phyloP scores from a whole-genome alignment of 1,140 invertebrate genomes.

The Lamellibrachia luymesi region DNA sequence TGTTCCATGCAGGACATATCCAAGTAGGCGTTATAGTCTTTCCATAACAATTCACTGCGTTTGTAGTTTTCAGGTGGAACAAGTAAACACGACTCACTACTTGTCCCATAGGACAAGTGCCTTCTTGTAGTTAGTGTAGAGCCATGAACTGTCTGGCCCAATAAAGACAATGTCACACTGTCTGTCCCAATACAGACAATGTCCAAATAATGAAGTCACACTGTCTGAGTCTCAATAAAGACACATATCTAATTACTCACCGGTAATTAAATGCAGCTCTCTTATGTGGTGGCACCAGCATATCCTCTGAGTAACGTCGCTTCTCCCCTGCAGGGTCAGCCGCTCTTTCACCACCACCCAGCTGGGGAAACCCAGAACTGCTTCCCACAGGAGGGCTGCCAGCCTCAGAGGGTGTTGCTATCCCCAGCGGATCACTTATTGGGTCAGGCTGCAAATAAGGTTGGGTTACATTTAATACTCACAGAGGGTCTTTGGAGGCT shows the following conservation, averaged over 20 bases:
- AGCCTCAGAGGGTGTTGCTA: not conserved
- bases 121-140: too few species aligned
- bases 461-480: not conserved
- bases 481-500: too few species aligned
- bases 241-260: slow-evolving; percentile 31
- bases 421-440: not conserved
- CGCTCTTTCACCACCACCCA: slow-evolving; percentile 65
- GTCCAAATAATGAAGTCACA: too few species aligned
- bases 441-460: not conserved
- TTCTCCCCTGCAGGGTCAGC: not conserved
- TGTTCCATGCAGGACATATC: too few species aligned
- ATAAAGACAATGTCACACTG: too few species aligned
- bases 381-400: not conserved
- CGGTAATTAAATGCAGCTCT: slow-evolving; percentile 48
- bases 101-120: too few species aligned
- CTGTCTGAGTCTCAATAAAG: not conserved
- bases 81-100: too few species aligned
- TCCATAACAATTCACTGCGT: too few species aligned
- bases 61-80: too few species aligned
- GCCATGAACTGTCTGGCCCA: too few species aligned
- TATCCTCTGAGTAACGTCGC: not conserved
- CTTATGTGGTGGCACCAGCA: slow-evolving; percentile 27
- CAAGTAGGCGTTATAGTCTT: too few species aligned
- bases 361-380: slow-evolving; percentile 29
- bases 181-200: too few species aligned